Conservation (phyloP, 1,140 invertebrate species). For the Triops longicaudatus region DNA sequence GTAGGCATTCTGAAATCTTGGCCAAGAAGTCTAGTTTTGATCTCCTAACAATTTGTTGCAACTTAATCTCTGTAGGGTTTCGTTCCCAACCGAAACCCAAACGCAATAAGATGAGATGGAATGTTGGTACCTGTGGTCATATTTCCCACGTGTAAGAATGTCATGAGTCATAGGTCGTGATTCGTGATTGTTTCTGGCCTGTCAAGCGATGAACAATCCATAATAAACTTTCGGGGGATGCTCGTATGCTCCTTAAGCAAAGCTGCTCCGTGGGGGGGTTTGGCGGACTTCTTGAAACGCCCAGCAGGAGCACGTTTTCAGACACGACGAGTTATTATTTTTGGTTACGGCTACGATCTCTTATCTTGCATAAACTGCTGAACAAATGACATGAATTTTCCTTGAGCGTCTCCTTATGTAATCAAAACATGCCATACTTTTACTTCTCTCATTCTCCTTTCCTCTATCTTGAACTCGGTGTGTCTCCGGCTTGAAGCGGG, state of each 20-base stretch:
- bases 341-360: background rate
- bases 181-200: constrained; percentile 14
- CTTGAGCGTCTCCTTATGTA: constrained; percentile 5
- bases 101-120: constrained; percentile 8
- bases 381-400: constrained; percentile 9
- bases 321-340: constrained; percentile 15
- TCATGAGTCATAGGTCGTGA: constrained; percentile 14
- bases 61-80: background rate
- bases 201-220: background rate
- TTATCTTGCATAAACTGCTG: background rate
- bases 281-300: constrained; percentile 10
- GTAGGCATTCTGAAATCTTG: background rate
- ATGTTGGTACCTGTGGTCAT: background rate
- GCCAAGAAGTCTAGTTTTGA: background rate
- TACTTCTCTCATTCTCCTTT: background rate
- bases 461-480: too few species aligned
- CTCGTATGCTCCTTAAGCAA: background rate
- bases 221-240: background rate
- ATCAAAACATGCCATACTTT: constrained; percentile 8
- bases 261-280: constrained; percentile 3
- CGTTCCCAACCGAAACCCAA: background rate
- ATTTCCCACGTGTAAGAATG: constrained; percentile 12
- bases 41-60: background rate
- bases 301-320: background rate
- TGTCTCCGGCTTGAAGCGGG: too few species aligned